Percentiles rank a stretch among this genome's conserved stretches.
These are phyloP conservation scores for Aphelenchoides besseyi DNA, from an alignment of 1,140 invertebrate genomes.

Conservation along the genomic window DNA sequence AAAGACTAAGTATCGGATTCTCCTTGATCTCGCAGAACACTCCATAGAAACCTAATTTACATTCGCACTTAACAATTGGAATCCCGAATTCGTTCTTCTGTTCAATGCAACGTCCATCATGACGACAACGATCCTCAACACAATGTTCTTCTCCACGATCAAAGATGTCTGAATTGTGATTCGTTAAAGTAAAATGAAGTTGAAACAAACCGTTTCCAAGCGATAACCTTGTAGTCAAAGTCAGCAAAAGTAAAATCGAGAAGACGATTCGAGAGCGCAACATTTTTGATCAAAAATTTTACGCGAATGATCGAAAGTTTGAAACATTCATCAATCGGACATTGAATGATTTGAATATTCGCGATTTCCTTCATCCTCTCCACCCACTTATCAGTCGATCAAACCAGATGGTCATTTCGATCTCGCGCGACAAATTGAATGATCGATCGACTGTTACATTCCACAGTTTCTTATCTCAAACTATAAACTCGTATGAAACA, in stretches of 20 bases:
- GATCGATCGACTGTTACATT: too few species aligned
- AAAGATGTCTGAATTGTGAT: not conserved
- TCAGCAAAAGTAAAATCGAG: not conserved
- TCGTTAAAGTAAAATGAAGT: not conserved
- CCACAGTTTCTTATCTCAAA: too few species aligned
- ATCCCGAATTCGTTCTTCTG: not conserved
- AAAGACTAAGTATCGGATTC: not conserved
- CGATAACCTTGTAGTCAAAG: not conserved
- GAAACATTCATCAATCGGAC: too few species aligned
- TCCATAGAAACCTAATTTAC: not conserved
- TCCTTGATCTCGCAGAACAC: not conserved
- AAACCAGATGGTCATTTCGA: too few species aligned
- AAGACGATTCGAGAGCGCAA: not conserved
- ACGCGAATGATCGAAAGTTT: too few species aligned
- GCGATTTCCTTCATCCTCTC: too few species aligned
- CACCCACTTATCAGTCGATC: too few species aligned
- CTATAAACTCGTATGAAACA: too few species aligned
- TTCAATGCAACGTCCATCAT: constrained; percentile 6
- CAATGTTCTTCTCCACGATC: not conserved
- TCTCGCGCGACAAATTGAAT: too few species aligned
- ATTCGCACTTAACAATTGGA: not conserved
- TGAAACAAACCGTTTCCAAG: not conserved
- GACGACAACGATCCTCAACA: not conserved
- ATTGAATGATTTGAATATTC: too few species aligned
- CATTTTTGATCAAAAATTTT: too few species aligned